Evolutionary conservation across 2,113 vertebrate species (phyloP).

Genomic region (Megaceryle maxima): DNA sequence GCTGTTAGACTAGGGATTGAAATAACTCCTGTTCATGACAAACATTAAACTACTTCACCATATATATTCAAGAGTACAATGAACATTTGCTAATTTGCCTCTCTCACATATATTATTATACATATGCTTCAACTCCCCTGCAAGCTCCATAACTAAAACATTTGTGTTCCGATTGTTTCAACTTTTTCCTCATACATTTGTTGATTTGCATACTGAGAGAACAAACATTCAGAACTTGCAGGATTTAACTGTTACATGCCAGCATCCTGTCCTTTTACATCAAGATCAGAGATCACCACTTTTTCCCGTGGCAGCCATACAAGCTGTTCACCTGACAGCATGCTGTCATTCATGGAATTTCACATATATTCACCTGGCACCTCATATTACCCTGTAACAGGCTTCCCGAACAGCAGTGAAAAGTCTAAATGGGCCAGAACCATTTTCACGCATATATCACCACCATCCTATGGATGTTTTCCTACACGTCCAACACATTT

Average conservation of each 20-base stretch:
- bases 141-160: neutral
- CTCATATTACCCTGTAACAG: neutral
- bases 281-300: neutral
- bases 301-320: neutral
- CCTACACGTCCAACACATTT: neutral
- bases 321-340: neutral
- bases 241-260: fast-evolving
- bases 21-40: neutral
- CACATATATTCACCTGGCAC: neutral
- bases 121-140: neutral
- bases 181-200: neutral
- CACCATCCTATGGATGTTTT: neutral
- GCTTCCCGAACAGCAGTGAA: neutral
- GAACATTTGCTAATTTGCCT: neutral
- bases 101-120: neutral
- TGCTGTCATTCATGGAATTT: neutral
- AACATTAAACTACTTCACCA: neutral
- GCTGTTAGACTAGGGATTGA: neutral
- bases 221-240: neutral
- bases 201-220: neutral
- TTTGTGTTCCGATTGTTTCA: neutral
- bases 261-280: neutral
- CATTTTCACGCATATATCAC: neutral
- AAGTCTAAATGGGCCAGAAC: neutral
- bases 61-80: neutral